Base-by-base conservation (phyloP, 2,113 vertebrate species). In the Rhinichthys klamathensis region DNA sequence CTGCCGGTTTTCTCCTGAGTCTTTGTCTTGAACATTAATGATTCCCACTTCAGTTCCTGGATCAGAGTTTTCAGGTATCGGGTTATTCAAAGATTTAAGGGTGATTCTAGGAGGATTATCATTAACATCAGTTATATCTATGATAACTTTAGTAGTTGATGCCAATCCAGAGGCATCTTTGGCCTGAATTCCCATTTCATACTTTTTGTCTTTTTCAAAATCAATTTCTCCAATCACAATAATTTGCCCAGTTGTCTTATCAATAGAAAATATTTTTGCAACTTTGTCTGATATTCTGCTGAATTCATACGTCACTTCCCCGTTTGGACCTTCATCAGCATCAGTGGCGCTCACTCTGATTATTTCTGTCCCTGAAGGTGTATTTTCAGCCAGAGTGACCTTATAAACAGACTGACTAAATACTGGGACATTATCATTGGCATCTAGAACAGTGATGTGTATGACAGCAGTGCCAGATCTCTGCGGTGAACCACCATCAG, bases 301-400 rank as follows among this genome's bases (percentile, higher is more conserved):
- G 21, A 87, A 84, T 41, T 84, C 67, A 63, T 88, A 90, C 0
- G 75, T 83, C 12, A 90, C 89, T 49, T 90, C 81, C 0, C 87
- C 89, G 49, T 90, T 90, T 41, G 74, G 73, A 15, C 93, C 93
- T 7, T 91, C 91, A 18, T 94, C 93, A 75, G 79, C 86, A 80
- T 96, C 96, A 0, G 92, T 92, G 18, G 96, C 96, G n/a, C 92
- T 95, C 0, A 96, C 90, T 2, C 73, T 89, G n/a, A 95, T 72
- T 21, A 96, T 88, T 27, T 49, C 7, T 0, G 93, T 89, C 5
- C 90, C 87, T 3, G 89, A 1, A 3, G 89, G 44, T 2, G 90
- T 88, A 75, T 93, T 92, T 90, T 95, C 93, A 0, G 86, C 30
- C 25, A 95, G 9, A 16, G n/a, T 88, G 0, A 88, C 84, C 67